phyloP scores from a whole-genome alignment of 2,797 vertebrate species.

The Argya squamiceps region DNA sequence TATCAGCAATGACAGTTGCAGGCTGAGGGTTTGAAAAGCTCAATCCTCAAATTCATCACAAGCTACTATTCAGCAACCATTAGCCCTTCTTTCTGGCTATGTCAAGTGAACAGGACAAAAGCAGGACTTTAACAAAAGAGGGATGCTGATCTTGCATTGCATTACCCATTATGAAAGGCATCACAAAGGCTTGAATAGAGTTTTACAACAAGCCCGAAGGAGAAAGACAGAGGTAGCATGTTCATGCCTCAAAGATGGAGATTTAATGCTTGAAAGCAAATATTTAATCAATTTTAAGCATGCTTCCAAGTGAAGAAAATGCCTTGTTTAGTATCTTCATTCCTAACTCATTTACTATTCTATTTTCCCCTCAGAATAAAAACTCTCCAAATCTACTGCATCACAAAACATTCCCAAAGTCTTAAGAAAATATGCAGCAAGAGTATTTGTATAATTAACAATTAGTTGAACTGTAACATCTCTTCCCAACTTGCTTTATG shows the following conservation, averaged over 20 bases:
- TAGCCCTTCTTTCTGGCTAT: not conserved
- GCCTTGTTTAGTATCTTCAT: not conserved
- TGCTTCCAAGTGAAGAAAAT: not conserved
- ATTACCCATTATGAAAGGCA: not conserved
- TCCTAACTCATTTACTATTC: not conserved
- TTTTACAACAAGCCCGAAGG: constrained; percentile 18
- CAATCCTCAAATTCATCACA: constrained; percentile 1
- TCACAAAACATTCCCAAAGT: constrained; percentile 5
- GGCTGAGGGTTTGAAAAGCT: not conserved
- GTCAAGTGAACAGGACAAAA: constrained; percentile 36
- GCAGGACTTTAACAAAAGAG: constrained; percentile 29
- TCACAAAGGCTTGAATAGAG: constrained; percentile 25
- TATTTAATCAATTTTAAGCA: constrained; percentile 48
- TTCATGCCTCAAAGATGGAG: not conserved
- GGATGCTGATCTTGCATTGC: not conserved
- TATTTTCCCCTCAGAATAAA: not conserved
- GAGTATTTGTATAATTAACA: constrained; percentile 36
- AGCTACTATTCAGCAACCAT: not conserved
- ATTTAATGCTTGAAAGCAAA: constrained; percentile 31
- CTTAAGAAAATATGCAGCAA: constrained; percentile 24
- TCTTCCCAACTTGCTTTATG: constrained; percentile 7
- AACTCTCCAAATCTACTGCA: not conserved
- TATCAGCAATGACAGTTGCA: not conserved
- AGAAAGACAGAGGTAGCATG: constrained; percentile 9
- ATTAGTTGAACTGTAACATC: constrained; percentile 30